These are phyloP conservation scores for Coregonus clupeaformis DNA, from an alignment of 2,113 vertebrate species.

Conservation along the genomic window DNA sequence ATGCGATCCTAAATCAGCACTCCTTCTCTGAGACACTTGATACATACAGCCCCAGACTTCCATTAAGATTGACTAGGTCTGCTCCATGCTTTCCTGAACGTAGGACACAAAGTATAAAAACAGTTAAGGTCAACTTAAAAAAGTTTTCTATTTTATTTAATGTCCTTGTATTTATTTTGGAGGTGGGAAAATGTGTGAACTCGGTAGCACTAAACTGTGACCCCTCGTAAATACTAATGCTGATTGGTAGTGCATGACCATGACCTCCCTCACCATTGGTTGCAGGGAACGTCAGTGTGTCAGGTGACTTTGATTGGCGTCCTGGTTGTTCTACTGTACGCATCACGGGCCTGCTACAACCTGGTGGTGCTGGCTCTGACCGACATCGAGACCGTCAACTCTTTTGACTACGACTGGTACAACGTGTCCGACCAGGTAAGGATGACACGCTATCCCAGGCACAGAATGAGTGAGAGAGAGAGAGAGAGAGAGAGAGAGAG, in stretches of 20 bases:
- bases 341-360: constrained; percentile 88
- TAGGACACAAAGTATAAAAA: too few species aligned
- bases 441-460: neutral
- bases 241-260: neutral
- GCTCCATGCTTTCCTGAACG: too few species aligned
- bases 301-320: constrained; percentile 83
- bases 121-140: too few species aligned
- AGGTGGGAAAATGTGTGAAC: too few species aligned
- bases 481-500: neutral
- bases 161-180: too few species aligned
- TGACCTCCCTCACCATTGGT: neutral
- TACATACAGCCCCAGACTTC: too few species aligned
- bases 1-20: too few species aligned
- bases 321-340: constrained; percentile 82
- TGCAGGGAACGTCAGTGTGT: constrained; percentile 86
- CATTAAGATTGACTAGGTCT: too few species aligned
- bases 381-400: constrained; percentile 76
- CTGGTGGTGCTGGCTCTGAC: constrained; percentile 80
- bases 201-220: too few species aligned
- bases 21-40: too few species aligned
- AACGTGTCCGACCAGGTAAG: constrained; percentile 88
- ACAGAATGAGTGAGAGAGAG: neutral
- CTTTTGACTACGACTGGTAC: constrained; percentile 90
- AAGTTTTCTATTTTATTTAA: too few species aligned
- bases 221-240: too few species aligned